phyloP scores from a whole-genome alignment of 2,113 vertebrate genomes.

The Notarius quadriscutis region DNA sequence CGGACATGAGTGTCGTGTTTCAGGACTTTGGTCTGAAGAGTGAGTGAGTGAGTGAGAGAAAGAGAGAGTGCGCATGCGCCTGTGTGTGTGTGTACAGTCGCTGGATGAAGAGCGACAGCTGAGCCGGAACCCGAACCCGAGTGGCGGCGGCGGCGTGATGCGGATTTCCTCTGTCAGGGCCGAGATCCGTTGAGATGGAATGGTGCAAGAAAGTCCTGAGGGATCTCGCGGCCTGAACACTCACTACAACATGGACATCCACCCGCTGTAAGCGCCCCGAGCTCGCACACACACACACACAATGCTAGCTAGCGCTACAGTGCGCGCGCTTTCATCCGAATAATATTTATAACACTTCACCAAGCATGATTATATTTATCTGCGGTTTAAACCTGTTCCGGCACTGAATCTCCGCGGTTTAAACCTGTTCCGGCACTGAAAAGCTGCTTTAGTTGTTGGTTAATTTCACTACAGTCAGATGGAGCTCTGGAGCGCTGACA shows the following conservation, averaged over 20 bases:
- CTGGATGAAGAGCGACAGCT: constrained; percentile 25
- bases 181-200: constrained; percentile 76
- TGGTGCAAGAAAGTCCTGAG: constrained; percentile 81
- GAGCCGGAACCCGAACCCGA: constrained; percentile 1
- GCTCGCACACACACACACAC: too few relatives aligned
- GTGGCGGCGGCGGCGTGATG: constrained; percentile 14
- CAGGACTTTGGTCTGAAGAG: background rate
- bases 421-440: too few relatives aligned
- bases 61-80: background rate
- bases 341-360: too few relatives aligned
- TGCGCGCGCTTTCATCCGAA: too few relatives aligned
- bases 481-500: too few relatives aligned
- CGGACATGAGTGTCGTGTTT: background rate
- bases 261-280: constrained; percentile 77
- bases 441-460: too few relatives aligned
- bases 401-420: too few relatives aligned
- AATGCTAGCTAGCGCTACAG: too few relatives aligned
- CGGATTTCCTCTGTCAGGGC: constrained; percentile 55
- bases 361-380: too few relatives aligned
- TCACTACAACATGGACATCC: constrained; percentile 82
- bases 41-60: background rate
- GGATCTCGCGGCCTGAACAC: constrained; percentile 77
- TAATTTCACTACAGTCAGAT: too few relatives aligned
- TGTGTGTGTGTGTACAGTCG: background rate
- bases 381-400: too few relatives aligned